Percentiles rank a stretch among this genome's conserved stretches.
phyloP scores from a whole-genome alignment of 2,113 vertebrate species.

The Crotophaga sulcirostris region DNA sequence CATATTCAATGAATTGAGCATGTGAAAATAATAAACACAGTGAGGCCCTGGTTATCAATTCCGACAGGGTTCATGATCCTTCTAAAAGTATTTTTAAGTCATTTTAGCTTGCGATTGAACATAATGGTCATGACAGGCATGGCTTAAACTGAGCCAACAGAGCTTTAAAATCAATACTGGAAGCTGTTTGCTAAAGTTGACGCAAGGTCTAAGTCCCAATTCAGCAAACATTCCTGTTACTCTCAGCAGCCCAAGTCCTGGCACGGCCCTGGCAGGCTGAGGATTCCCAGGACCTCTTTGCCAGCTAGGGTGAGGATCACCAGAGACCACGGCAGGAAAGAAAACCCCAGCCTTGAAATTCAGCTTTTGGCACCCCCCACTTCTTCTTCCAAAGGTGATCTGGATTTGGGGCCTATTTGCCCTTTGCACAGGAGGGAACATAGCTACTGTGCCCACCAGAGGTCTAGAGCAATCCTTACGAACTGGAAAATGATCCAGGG shows the following conservation, averaged over 20 bases:
- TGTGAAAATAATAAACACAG: conserved; percentile 11
- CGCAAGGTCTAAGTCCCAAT: neutral
- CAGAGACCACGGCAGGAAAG: neutral
- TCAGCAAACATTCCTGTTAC: neutral
- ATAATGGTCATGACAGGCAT: neutral
- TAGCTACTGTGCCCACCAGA: accelerated
- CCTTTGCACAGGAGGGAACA: accelerated
- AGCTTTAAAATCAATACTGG: conserved; percentile 12
- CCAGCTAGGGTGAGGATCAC: neutral
- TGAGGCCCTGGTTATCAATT: neutral
- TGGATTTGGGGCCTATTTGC: neutral
- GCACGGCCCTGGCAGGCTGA: neutral
- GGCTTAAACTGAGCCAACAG: neutral
- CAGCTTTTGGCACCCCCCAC: neutral
- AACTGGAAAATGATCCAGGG: neutral
- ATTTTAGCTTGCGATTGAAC: conserved; percentile 11
- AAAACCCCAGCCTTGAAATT: neutral
- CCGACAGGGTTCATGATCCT: conserved; percentile 9
- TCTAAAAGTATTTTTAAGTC: conserved; percentile 22
- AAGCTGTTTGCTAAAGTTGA: neutral
- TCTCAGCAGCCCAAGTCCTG: neutral
- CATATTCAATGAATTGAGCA: neutral
- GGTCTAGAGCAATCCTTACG: neutral
- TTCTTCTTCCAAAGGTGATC: accelerated
- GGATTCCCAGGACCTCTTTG: neutral